phyloP scores from a whole-genome alignment of 1,140 invertebrate species.

The Pseudomyrmex cubaensis region DNA sequence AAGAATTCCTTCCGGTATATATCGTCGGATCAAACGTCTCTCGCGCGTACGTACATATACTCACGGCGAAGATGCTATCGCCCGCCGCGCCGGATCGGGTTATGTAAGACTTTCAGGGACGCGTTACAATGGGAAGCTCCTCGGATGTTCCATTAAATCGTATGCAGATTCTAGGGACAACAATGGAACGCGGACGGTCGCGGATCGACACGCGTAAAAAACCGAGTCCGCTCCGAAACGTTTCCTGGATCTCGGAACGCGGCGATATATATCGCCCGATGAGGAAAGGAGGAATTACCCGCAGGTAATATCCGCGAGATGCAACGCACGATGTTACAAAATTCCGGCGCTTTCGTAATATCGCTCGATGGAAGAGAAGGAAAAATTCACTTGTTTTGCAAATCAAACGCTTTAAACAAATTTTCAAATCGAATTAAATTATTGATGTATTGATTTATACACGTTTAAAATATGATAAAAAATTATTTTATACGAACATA shows the following conservation, averaged over 20 bases:
- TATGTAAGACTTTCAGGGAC: constrained; percentile 76
- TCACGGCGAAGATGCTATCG: constrained; percentile 73
- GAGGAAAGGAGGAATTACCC: not conserved
- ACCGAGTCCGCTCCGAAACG: constrained; percentile 63
- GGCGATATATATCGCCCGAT: not conserved
- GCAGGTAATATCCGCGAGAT: no score
- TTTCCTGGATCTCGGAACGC: constrained; percentile 68
- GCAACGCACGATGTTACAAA: no score
- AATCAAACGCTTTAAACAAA: no score
- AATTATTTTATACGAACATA: no score
- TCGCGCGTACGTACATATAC: constrained; percentile 72
- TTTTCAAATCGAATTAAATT: no score
- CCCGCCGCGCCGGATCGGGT: constrained; percentile 50
- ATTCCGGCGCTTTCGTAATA: no score
- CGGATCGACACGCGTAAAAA: constrained; percentile 71
- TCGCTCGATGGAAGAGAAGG: no score
- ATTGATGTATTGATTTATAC: no score
- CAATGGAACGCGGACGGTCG: constrained; percentile 73
- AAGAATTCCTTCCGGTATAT: not conserved
- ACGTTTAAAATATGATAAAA: no score
- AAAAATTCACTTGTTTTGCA: no score
- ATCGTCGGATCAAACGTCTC: constrained; percentile 56
- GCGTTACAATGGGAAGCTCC: constrained; percentile 61
- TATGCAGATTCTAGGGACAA: constrained; percentile 77
- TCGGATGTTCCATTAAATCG: constrained; percentile 78